Conservation (phyloP, 1,140 invertebrate species). For the Ceratina calcarata region DNA sequence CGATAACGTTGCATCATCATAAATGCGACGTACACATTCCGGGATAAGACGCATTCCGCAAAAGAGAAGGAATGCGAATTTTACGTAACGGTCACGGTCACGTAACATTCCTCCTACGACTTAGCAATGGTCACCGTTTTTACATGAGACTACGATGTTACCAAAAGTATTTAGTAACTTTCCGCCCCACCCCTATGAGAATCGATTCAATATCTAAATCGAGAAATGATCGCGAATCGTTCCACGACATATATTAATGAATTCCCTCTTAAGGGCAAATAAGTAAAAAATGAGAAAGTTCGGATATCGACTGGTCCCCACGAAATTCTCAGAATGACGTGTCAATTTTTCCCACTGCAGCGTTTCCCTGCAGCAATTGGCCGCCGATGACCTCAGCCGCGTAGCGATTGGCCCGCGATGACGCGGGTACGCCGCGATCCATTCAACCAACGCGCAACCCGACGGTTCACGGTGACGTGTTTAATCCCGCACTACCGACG, state of each 20-base stretch:
- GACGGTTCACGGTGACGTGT: constrained; percentile 55
- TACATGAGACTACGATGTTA: neutral
- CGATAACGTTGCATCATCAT: constrained; percentile 2
- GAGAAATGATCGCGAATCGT: neutral
- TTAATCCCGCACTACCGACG: constrained; percentile 53
- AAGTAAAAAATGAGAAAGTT: neutral
- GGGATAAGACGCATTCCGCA: neutral
- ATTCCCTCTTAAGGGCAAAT: neutral
- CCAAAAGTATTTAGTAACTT: constrained; percentile 1
- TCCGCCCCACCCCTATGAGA: neutral
- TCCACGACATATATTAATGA: neutral
- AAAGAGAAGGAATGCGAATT: neutral
- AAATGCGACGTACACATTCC: neutral
- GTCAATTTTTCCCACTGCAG: constrained; percentile 8
- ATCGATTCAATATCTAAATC: neutral
- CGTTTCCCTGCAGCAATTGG: constrained; percentile 34
- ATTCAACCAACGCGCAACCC: neutral
- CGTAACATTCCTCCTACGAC: neutral
- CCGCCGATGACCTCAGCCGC: constrained; percentile 5
- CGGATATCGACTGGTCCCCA: constrained; percentile 49
- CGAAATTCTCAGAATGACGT: constrained; percentile 50
- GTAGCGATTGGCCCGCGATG: constrained; percentile 12
- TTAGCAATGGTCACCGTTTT: neutral
- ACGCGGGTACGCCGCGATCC: neutral
- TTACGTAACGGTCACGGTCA: neutral